phyloP scores from a whole-genome alignment of 2,113 vertebrate species.

The Campylomormyrus numenius region DNA sequence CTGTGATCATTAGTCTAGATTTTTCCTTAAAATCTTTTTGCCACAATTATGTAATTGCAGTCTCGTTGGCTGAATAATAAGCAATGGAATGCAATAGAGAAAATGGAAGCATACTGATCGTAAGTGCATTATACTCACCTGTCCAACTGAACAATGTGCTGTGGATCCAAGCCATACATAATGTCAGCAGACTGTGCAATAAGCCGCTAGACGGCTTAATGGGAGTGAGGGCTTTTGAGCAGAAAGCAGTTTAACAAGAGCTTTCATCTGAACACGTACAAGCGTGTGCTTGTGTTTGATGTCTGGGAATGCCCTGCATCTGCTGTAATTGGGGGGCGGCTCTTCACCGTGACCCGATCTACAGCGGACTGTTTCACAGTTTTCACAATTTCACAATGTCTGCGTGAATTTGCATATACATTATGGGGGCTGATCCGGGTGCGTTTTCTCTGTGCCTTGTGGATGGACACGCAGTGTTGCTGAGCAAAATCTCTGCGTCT shows the following conservation, averaged over 20 bases:
- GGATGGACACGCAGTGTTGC: background rate
- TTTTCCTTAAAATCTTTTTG: background rate
- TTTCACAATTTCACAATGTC: background rate
- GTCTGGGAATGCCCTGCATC: background rate
- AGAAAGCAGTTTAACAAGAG: slow-evolving; percentile 9
- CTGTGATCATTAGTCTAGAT: background rate
- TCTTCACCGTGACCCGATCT: background rate
- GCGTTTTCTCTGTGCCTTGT: background rate
- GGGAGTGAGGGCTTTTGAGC: background rate
- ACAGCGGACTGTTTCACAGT: background rate
- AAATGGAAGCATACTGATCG: background rate
- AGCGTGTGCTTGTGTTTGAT: background rate
- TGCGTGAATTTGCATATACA: background rate
- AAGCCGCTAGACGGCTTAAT: background rate
- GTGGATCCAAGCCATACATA: background rate
- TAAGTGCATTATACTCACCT: background rate
- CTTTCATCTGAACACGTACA: background rate
- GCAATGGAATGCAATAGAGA: background rate
- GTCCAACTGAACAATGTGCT: background rate
- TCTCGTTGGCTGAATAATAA: background rate
- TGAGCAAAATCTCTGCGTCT: background rate
- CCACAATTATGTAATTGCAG: background rate
- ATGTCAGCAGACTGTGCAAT: background rate
- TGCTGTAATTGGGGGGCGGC: background rate
- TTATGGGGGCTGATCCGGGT: background rate